A percentile compares a stretch with the other conserved stretches of the same genome.
These are phyloP conservation scores for Protonemura montana DNA, from an alignment of 2,888 invertebrate genomes.

Conservation along the genomic window DNA sequence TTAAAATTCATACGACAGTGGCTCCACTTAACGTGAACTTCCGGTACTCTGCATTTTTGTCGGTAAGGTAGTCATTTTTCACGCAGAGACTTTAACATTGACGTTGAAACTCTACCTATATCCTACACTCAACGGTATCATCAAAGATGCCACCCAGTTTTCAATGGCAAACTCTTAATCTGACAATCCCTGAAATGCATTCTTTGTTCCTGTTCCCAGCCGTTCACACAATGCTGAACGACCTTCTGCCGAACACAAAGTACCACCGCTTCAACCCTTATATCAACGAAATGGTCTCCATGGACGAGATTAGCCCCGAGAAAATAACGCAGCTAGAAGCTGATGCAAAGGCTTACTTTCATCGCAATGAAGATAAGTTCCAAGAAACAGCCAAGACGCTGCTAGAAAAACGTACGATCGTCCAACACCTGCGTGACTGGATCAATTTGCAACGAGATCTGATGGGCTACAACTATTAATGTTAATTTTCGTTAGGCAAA, in stretches of 20 bases:
- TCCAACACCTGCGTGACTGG: slow-evolving; percentile 62
- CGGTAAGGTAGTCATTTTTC: too few species aligned
- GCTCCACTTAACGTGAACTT: too few species aligned
- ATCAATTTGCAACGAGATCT: slow-evolving; percentile 54
- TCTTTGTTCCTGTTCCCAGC: slow-evolving; percentile 60
- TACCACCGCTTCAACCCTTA: slow-evolving; percentile 92
- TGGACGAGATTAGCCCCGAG: slow-evolving; percentile 80
- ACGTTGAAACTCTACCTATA: too few species aligned
- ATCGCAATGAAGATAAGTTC: slow-evolving; percentile 82
- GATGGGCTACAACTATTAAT: slow-evolving; percentile 47
- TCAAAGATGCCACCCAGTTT: slow-evolving; percentile 47
- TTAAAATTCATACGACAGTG: too few species aligned
- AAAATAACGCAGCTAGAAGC: slow-evolving; percentile 74
- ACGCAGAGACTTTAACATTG: too few species aligned
- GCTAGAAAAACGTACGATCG: slow-evolving; percentile 56
- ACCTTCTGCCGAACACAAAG: slow-evolving; percentile 73
- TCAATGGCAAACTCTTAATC: too few species aligned
- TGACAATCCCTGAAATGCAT: too few species aligned
- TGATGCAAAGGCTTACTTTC: slow-evolving; percentile 80
- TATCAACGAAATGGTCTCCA: slow-evolving; percentile 76
- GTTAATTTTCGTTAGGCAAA: background rate
- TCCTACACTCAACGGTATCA: too few species aligned
- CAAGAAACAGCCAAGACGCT: slow-evolving; percentile 66
- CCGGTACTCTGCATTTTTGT: too few species aligned
- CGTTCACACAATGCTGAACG: slow-evolving; percentile 78